Base-by-base conservation (phyloP, 2,888 invertebrate species). In the Cyaniris semiargus region DNA sequence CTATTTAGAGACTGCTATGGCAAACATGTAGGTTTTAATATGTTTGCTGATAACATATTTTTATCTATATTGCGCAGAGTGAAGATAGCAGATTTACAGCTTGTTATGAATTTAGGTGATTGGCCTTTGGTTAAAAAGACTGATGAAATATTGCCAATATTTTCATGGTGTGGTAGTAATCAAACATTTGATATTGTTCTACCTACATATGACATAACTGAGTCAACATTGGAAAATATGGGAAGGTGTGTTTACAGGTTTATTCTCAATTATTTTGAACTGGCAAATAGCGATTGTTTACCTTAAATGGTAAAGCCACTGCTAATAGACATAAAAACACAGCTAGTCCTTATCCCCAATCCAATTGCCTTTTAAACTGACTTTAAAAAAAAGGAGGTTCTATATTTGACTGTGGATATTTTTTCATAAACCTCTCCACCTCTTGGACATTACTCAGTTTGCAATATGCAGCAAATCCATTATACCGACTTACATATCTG, bases 151-250 rank as follows among this genome's bases (percentile, higher is more conserved):
- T 95, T 96, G 80, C 98, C 99, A 1, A 95, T 99, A 79, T 97
- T 99, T 87, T 99, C 99, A 21, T 99, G 99, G 99, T 99, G 99
- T 90, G 98, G 98, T 1, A 98, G 98, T 80, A 95, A 95, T 78
- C 96, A 97, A 79, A 96, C 97, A 6, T 93, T 95, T 83, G 99
- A 99, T 88, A 98, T 99, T 86, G 95, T 98, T 44, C 95, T 99
- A 95, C 99, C 99, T 8, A 99, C 99, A 0, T 99, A 99, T 90
- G 99, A 99, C 87, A 94, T 99, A 74, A 98, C 98, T 0, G 97
- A 98, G 91, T 97, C 99, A 18, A 96, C 98, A 1, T 89, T 99
- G 80, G 98, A 99, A 93, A 97, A 97, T 91, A 98, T 99, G 98
- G 98, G 98, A 84, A 96, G 97, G 98, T 97, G 90, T 84, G 82